Percentiles rank a stretch among this genome's conserved stretches.
Conservation (phyloP, 2,113 vertebrate species). For the Rhinolophus sinicus region DNA sequence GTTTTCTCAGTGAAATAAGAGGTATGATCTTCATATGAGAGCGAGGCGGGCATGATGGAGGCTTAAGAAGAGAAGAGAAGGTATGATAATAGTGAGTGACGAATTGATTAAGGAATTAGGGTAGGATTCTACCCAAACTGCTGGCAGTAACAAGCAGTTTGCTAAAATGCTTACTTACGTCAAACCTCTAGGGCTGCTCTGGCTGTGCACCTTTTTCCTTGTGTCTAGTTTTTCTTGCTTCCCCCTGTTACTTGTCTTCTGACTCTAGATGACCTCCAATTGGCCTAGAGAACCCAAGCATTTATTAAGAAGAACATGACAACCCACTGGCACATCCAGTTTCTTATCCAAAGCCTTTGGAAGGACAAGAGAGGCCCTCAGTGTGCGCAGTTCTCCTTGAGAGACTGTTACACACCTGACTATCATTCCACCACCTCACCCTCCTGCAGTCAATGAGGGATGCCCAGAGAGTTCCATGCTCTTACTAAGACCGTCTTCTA, state of each 20-base stretch:
- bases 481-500: background rate
- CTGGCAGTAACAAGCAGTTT: background rate
- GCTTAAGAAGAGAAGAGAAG: conserved; percentile 1
- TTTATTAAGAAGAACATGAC: background rate
- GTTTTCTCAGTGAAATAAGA: background rate
- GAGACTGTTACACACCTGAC: background rate
- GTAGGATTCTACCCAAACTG: background rate
- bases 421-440: background rate
- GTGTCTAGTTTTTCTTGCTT: background rate
- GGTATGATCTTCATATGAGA: background rate
- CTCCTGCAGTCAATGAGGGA: background rate
- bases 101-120: background rate
- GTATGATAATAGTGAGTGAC: background rate
- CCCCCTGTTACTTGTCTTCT: background rate
- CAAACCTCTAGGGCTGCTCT: background rate
- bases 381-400: background rate
- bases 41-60: background rate
- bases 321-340: background rate
- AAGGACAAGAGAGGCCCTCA: background rate
- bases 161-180: background rate
- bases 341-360: background rate
- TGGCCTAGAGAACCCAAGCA: background rate
- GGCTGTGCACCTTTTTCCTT: background rate
- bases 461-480: background rate
- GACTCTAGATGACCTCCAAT: background rate